These are phyloP conservation scores for Glareola pratincola DNA, from an alignment of 2,113 vertebrate genomes.

Conservation along the genomic window DNA sequence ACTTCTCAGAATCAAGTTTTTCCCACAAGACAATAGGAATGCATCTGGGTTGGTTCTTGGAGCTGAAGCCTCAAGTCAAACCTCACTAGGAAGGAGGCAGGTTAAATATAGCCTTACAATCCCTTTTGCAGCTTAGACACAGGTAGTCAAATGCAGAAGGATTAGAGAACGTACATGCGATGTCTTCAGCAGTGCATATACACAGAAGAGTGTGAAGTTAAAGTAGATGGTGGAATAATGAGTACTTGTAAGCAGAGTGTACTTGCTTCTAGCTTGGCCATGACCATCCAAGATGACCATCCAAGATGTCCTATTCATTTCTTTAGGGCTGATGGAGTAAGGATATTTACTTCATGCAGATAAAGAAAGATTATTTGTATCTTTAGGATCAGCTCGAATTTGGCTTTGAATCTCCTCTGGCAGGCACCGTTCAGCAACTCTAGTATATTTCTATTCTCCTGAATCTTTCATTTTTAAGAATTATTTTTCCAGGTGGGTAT, in stretches of 20 bases:
- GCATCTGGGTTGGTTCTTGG: not conserved
- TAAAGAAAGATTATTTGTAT: not conserved
- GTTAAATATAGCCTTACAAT: not conserved
- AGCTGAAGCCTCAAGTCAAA: not conserved
- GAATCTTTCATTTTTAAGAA: not conserved
- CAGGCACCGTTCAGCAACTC: not conserved
- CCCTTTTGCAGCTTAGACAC: not conserved
- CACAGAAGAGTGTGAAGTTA: not conserved
- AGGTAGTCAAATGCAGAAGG: not conserved
- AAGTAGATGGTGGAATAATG: not conserved
- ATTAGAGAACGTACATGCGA: not conserved
- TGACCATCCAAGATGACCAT: not conserved
- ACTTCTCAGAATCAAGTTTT: not conserved
- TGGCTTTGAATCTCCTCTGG: not conserved
- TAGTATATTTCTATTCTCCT: not conserved
- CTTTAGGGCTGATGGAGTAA: not conserved
- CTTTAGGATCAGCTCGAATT: not conserved
- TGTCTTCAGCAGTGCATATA: not conserved
- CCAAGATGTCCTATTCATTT: not conserved
- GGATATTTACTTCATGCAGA: not conserved
- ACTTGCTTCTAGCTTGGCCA: not conserved
- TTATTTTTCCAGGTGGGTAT: not conserved
- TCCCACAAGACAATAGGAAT: not conserved
- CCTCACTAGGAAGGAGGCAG: not conserved
- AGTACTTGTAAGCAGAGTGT: not conserved